Evolutionary conservation across 2,113 vertebrate genomes (phyloP).

Genomic region (Microcebus murinus): DNA sequence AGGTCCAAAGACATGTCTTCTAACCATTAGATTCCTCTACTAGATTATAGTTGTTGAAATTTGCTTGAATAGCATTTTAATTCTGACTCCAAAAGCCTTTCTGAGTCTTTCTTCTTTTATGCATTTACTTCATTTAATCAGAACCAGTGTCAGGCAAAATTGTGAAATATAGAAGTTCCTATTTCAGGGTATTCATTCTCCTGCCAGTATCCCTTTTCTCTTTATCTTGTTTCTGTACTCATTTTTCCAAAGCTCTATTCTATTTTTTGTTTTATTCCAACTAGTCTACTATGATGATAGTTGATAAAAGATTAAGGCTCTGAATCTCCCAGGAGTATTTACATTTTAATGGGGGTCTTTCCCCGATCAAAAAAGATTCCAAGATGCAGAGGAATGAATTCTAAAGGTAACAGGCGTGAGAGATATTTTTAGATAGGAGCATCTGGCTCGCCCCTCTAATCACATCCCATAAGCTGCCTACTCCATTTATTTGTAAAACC

Average conservation of each 20-base stretch:
- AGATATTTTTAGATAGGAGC: conserved; percentile 79
- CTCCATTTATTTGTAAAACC: conserved; percentile 79
- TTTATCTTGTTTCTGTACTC: conserved; percentile 69
- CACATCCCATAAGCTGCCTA: conserved; percentile 77
- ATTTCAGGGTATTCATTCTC: background rate
- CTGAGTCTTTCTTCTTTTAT: background rate
- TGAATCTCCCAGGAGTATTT: conserved; percentile 65
- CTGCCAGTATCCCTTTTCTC: conserved; percentile 19
- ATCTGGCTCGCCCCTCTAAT: conserved; percentile 80
- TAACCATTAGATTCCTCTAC: background rate
- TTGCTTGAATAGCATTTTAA: conserved; percentile 11
- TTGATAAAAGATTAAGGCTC: conserved; percentile 74
- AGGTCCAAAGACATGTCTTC: background rate
- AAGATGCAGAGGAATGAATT: conserved; percentile 70
- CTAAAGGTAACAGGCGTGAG: conserved; percentile 70
- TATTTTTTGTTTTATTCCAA: conserved; percentile 72
- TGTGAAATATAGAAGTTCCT: background rate
- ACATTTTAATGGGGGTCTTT: conserved; percentile 78
- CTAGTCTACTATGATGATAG: conserved; percentile 65
- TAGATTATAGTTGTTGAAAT: background rate
- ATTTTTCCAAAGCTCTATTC: conserved; percentile 55
- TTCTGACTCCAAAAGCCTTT: background rate
- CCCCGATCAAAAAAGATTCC: conserved; percentile 55
- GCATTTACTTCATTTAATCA: background rate
- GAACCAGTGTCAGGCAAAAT: background rate